Percentiles rank a stretch among this genome's conserved stretches.
These are phyloP conservation scores for Brachyalestes nurse DNA, from an alignment of 2,797 vertebrate genomes.

Conservation along the genomic window DNA sequence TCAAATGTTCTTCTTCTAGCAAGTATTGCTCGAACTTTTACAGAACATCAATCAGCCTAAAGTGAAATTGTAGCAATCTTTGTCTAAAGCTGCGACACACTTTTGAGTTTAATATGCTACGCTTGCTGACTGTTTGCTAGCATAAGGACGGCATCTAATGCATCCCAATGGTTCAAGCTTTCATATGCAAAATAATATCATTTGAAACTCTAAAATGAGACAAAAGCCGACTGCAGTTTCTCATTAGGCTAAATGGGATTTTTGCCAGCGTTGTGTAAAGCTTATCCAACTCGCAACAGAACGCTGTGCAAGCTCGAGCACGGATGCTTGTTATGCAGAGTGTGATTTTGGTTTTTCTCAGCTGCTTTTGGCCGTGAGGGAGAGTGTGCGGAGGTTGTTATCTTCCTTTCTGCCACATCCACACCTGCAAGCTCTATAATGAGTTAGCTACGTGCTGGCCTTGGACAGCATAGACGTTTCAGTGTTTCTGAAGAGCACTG, in stretches of 20 bases:
- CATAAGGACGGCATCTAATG: too few species aligned
- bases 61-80: too few species aligned
- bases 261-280: background rate
- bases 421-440: slow-evolving; percentile 59
- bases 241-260: background rate
- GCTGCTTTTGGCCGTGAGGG: slow-evolving; percentile 32
- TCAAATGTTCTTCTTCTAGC: background rate
- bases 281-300: background rate
- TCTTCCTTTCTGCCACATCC: slow-evolving; percentile 59
- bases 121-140: too few species aligned
- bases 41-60: background rate
- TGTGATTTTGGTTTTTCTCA: background rate
- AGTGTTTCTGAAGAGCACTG: slow-evolving; percentile 55
- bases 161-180: too few species aligned
- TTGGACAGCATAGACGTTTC: slow-evolving; percentile 43
- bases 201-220: background rate
- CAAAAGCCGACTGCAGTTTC: background rate
- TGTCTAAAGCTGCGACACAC: too few species aligned
- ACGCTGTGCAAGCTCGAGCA: background rate
- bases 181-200: background rate
- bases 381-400: slow-evolving; percentile 65
- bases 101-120: too few species aligned
- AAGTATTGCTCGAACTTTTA: background rate
- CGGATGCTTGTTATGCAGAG: background rate
- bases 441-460: slow-evolving; percentile 43